Evolutionary conservation across 1,140 invertebrate species (phyloP), one percentile per base, ranked within the genome.

Genomic region (Harpegnathos saltator): DNA sequence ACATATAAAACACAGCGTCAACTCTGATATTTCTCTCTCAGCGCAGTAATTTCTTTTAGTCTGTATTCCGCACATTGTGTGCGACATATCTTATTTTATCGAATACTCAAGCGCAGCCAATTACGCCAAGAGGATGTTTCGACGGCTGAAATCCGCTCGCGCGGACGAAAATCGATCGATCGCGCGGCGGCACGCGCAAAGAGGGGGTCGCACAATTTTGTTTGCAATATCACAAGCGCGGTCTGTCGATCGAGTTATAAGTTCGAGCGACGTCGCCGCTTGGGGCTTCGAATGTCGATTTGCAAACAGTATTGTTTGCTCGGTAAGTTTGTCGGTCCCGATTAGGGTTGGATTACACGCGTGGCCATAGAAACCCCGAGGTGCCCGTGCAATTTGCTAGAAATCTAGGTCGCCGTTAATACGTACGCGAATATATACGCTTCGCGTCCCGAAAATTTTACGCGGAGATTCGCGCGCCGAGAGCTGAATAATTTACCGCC

Each of bases 321-420:
- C 15, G 50, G 50, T 17, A 15, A 71, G 66, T 85, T 80, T 61
- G 52, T 65, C 44, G 72, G 19, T 75, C 61, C 48, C 73, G 81
- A 85, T 85, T 85, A 85, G 65, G 82, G 61, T 29, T 86, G 84
- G 87, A 89, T 89, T 88, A 88, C 82, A 84, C 72, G 50, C 54
- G 61, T 65, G 77, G 33, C 33, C 59, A 61, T 81, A 62, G 86
- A 87, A 89, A 88, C 80, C 80, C 86, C 66, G 83, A 56, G 66
- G 82, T 75, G 82, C 82, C 61, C 73, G 63, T 72, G 85, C 81
- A 89, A 89, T 89, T 88, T 69, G 22, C 82, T 38, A 29, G 48
- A 65, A 84, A 89, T 86, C 38, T 89, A 68, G 87, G 87, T 88
- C 87, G 63, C 58, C 62, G 62, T 24, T 75, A 83, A 78, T 69